Percentiles rank a stretch among this genome's conserved stretches.
phyloP scores from a whole-genome alignment of 2,888 invertebrate genomes.

The Ochropacha duplaris region DNA sequence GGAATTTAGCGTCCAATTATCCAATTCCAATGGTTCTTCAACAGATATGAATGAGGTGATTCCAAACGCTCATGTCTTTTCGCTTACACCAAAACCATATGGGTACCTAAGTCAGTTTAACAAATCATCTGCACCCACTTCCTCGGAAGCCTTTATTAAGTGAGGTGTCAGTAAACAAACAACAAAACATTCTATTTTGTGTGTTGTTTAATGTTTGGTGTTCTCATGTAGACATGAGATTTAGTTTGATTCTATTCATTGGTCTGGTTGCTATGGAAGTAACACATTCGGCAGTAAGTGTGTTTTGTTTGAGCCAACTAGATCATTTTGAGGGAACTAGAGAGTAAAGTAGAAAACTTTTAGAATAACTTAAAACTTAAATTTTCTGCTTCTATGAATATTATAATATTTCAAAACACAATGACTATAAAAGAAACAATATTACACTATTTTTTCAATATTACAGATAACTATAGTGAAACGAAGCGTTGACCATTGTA shows the following conservation, averaged over 20 bases:
- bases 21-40: too few relatives aligned
- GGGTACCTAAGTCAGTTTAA: conserved; percentile 36
- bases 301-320: background rate
- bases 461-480: conserved; percentile 26
- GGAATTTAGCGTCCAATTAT: too few relatives aligned
- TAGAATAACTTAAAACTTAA: too few relatives aligned
- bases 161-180: conserved; percentile 33
- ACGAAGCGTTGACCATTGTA: conserved; percentile 36
- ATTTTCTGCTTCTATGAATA: too few relatives aligned
- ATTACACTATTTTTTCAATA: conserved; percentile 11
- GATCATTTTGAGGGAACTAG: too few relatives aligned
- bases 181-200: conserved; percentile 35
- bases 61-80: background rate
- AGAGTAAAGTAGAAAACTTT: too few relatives aligned
- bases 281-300: background rate
- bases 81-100: conserved; percentile 10
- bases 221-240: conserved; percentile 3
- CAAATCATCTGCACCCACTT: conserved; percentile 30
- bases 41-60: too few relatives aligned
- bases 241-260: background rate
- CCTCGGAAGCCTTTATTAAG: conserved; percentile 36
- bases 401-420: too few relatives aligned
- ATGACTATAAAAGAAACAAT: too few relatives aligned
- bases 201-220: conserved; percentile 15
- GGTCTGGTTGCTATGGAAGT: background rate